Conservation (phyloP, 2,888 invertebrate genomes). For the Bombylius major region DNA sequence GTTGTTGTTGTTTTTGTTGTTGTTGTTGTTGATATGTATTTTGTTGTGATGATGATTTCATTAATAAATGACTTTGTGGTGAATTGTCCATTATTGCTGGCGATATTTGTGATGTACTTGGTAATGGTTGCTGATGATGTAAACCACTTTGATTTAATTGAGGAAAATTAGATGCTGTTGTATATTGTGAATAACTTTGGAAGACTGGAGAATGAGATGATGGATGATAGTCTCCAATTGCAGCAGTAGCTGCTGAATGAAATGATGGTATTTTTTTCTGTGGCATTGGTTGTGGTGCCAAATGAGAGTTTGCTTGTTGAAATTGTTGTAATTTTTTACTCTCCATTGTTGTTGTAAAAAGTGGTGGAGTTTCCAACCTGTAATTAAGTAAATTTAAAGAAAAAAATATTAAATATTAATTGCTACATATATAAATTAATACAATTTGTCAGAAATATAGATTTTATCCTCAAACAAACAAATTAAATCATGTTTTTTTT, state of each 20-base stretch:
- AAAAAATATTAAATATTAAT: background rate
- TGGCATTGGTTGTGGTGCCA: conserved; percentile 38
- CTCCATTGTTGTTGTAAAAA: conserved; percentile 53
- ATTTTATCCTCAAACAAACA: too few relatives aligned
- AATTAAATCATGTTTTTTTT: too few relatives aligned
- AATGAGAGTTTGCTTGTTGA: conserved; percentile 30
- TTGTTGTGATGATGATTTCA: conserved; percentile 26
- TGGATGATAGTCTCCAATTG: conserved; percentile 38
- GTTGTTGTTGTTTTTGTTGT: conserved; percentile 10
- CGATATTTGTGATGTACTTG: conserved; percentile 26
- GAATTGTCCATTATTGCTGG: conserved; percentile 27
- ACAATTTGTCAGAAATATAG: too few relatives aligned
- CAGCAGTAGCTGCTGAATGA: conserved; percentile 35
- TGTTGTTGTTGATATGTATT: conserved; percentile 36
- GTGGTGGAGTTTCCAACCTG: conserved; percentile 61
- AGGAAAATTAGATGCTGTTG: conserved; percentile 13
- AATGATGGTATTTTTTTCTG: conserved; percentile 40
- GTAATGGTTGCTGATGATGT: conserved; percentile 10
- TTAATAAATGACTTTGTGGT: conserved; percentile 21
- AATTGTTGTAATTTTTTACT: conserved; percentile 46
- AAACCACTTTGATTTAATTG: conserved; percentile 10
- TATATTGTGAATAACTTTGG: conserved; percentile 21
- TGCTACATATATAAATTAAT: too few relatives aligned
- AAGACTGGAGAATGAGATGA: conserved; percentile 40
- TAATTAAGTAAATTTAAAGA: conserved; percentile 6